Conservation (phyloP, 2,888 invertebrate species). For the Aleiodes leptofemur region DNA sequence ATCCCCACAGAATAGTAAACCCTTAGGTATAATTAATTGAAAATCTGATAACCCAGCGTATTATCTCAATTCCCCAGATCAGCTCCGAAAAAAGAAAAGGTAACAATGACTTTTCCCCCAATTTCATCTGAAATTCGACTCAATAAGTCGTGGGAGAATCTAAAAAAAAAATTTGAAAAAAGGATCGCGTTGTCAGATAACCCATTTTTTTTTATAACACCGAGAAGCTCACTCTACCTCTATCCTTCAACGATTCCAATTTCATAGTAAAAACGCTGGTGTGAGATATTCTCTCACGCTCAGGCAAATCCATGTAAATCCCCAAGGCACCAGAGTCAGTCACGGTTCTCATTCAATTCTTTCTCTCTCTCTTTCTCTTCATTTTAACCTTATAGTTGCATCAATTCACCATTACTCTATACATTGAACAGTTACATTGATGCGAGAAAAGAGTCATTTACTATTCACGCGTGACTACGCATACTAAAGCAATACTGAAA, state of each 20-base stretch:
- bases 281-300: conserved; percentile 13
- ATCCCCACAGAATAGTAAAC: no score
- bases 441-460: conserved; percentile 14
- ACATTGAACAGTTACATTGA: conserved; percentile 10
- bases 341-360: conserved; percentile 30
- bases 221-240: not conserved
- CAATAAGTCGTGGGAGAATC: not conserved
- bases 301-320: conserved; percentile 38
- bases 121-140: not conserved
- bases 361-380: not conserved
- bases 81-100: not conserved
- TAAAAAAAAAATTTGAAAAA: not conserved
- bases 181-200: not conserved
- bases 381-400: not conserved
- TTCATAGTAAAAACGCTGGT: conserved; percentile 5
- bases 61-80: no score
- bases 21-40: no score
- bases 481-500: conserved; percentile 4
- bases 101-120: not conserved
- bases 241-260: conserved; percentile 39
- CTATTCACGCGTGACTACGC: conserved; percentile 20
- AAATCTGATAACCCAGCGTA: no score
- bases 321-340: conserved; percentile 14
- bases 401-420: conserved; percentile 19
- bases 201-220: conserved; percentile 3